Percentiles rank a stretch among this genome's conserved stretches.
phyloP scores from a whole-genome alignment of 2,888 invertebrate genomes.

The Tetragonula carbonaria region DNA sequence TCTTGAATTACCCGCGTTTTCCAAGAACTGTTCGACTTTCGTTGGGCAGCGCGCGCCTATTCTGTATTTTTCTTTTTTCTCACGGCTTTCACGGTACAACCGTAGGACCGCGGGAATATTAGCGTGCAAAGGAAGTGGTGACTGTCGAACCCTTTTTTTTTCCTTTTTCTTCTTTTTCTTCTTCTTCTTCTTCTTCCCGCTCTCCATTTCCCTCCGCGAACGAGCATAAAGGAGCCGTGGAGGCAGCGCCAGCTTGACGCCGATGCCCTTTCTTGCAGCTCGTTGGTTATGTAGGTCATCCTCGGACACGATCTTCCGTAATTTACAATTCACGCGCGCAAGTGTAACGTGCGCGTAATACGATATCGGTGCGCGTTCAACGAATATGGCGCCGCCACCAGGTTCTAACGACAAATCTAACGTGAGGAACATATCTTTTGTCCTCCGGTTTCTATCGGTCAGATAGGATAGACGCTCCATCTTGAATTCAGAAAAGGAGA shows the following conservation, averaged over 20 bases:
- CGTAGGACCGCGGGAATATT: slow-evolving; percentile 69
- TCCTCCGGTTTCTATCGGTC: not conserved
- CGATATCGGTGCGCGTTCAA: slow-evolving; percentile 33
- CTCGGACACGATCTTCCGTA: slow-evolving; percentile 78
- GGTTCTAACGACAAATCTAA: slow-evolving; percentile 22
- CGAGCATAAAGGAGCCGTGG: slow-evolving; percentile 65
- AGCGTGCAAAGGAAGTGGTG: slow-evolving; percentile 74
- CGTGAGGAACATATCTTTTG: slow-evolving; percentile 30
- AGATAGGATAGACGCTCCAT: not conserved
- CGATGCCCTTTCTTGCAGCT: slow-evolving; percentile 79
- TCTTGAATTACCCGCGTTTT: slow-evolving; percentile 14
- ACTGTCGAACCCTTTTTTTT: slow-evolving; percentile 74
- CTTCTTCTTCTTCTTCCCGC: not conserved
- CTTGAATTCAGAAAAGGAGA: not conserved
- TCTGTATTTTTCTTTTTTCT: slow-evolving; percentile 53
- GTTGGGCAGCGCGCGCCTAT: slow-evolving; percentile 17
- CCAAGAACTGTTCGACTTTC: slow-evolving; percentile 41
- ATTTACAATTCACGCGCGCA: slow-evolving; percentile 72
- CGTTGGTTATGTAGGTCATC: slow-evolving; percentile 81
- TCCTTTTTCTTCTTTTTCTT: not conserved
- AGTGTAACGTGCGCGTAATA: slow-evolving; percentile 63
- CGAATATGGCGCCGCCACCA: slow-evolving; percentile 32
- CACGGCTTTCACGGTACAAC: slow-evolving; percentile 58
- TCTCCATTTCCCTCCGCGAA: slow-evolving; percentile 48
- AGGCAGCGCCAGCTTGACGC: slow-evolving; percentile 65